Conservation (phyloP, 2,797 vertebrate species). For the Channa striata region DNA sequence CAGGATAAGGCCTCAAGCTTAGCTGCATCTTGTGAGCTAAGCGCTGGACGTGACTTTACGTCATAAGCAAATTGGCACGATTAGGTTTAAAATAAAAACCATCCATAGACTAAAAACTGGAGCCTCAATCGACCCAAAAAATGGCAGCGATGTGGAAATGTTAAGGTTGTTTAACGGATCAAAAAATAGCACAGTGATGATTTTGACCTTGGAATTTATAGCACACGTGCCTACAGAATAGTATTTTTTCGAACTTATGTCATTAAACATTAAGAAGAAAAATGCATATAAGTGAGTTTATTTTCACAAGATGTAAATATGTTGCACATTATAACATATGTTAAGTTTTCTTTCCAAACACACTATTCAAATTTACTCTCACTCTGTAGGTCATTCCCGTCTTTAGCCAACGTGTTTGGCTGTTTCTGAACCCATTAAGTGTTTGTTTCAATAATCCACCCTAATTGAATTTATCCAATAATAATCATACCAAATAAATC, state of each 20-base stretch:
- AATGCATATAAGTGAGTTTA: no score
- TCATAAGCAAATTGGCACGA: slow-evolving; percentile 48
- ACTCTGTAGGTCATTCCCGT: not conserved
- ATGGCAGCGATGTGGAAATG: no score
- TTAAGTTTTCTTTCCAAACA: not conserved
- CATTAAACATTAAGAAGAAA: no score
- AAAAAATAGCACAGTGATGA: no score
- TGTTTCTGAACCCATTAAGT: slow-evolving; percentile 7
- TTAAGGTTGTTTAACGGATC: slow-evolving; percentile 42
- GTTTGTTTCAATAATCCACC: slow-evolving; percentile 31
- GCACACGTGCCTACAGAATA: no score
- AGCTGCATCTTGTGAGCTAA: slow-evolving; percentile 54
- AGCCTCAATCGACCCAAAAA: slow-evolving; percentile 23
- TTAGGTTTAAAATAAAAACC: slow-evolving; percentile 58
- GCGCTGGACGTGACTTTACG: slow-evolving; percentile 51
- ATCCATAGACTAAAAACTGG: slow-evolving; percentile 47
- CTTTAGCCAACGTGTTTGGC: not conserved
- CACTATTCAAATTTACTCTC: not conserved
- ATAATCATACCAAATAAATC: slow-evolving; percentile 42
- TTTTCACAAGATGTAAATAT: not conserved
- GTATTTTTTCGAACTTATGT: no score
- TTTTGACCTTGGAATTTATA: no score
- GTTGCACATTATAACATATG: not conserved
- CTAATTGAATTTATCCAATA: slow-evolving; percentile 25
- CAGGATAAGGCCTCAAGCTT: slow-evolving; percentile 63